A percentile compares a stretch with the other conserved stretches of the same genome.
These are phyloP conservation scores for Selenia dentaria DNA, from an alignment of 2,888 invertebrate genomes.

Conservation along the genomic window DNA sequence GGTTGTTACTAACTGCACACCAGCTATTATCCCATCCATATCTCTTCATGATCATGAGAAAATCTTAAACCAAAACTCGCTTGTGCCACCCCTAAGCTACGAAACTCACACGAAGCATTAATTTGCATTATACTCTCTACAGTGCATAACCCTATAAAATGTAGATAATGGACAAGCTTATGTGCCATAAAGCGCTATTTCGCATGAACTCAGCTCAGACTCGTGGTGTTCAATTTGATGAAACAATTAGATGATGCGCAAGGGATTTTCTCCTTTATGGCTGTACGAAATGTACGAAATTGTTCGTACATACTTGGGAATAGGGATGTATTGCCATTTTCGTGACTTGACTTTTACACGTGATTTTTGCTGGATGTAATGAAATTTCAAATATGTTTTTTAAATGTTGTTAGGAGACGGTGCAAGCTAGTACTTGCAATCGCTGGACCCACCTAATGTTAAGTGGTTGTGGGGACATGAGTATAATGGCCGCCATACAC, in stretches of 20 bases:
- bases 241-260: constrained; percentile 57
- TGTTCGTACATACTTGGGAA: constrained; percentile 23
- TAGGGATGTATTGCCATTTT: constrained; percentile 17
- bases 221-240: constrained; percentile 58
- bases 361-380: too few species aligned
- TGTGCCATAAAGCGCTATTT: constrained; percentile 65
- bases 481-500: too few species aligned
- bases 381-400: too few species aligned
- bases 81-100: constrained; percentile 54
- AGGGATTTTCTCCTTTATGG: constrained; percentile 48
- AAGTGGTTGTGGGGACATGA: too few species aligned
- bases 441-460: too few species aligned
- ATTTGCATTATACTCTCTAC: constrained; percentile 72
- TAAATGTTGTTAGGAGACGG: too few species aligned
- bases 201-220: constrained; percentile 53
- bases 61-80: not conserved
- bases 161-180: constrained; percentile 71
- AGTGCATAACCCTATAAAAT: constrained; percentile 78
- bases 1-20: too few species aligned
- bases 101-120: constrained; percentile 67
- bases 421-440: too few species aligned
- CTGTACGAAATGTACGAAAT: constrained; percentile 17
- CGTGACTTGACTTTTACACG: too few species aligned
- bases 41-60: too few species aligned
- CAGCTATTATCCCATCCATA: too few species aligned